Evolutionary conservation across 2,888 invertebrate species (phyloP).

Genomic region (Spisula subtruncata): DNA sequence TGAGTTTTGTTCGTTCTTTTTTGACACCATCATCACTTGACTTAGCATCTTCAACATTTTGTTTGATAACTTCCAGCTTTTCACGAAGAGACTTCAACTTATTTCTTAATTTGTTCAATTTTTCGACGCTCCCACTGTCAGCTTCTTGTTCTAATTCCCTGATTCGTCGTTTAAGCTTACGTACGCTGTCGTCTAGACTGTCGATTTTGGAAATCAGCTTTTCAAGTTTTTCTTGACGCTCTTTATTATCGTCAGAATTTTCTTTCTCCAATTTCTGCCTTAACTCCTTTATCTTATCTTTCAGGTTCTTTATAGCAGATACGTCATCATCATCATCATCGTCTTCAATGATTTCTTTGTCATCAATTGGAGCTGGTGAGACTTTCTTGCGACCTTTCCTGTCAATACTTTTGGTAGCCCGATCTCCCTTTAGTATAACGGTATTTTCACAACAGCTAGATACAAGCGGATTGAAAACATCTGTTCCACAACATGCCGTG

Average conservation of each 20-base stretch:
- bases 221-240: neutral
- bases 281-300: neutral
- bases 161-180: neutral
- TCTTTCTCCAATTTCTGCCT: neutral
- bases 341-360: neutral
- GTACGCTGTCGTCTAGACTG: neutral
- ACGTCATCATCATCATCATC: neutral
- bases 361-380: neutral
- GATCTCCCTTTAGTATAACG: neutral
- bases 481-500: constrained; percentile 51
- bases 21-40: neutral
- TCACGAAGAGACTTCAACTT: neutral
- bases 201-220: neutral
- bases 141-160: neutral
- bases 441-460: constrained; percentile 49
- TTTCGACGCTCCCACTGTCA: neutral
- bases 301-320: neutral
- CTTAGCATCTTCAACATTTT: neutral
- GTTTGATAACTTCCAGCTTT: neutral
- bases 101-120: neutral
- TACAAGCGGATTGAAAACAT: constrained; percentile 38
- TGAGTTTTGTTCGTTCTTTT: neutral
- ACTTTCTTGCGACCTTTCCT: neutral
- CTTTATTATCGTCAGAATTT: neutral
- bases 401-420: neutral